phyloP scores from a whole-genome alignment of 2,797 vertebrate genomes.

The Myiothlypis chrysogaster region DNA sequence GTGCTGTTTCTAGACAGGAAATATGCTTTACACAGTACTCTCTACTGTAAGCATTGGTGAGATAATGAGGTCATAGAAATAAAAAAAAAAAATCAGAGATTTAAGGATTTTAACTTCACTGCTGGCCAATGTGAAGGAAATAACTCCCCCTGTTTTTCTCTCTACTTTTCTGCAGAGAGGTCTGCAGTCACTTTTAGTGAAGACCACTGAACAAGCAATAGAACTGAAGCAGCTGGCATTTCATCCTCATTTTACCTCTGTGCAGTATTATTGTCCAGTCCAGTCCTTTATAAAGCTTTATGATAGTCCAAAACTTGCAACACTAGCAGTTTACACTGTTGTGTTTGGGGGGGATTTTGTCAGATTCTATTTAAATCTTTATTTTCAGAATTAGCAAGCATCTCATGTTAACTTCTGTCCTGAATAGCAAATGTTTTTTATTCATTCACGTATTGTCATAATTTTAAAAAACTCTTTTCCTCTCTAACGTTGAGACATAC shows the following conservation, averaged over 20 bases:
- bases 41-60: not conserved
- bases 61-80: not conserved
- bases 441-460: not conserved
- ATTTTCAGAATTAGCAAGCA: not conserved
- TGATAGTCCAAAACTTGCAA: not conserved
- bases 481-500: not conserved
- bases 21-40: not conserved
- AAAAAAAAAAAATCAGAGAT: not conserved
- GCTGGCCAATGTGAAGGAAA: not conserved
- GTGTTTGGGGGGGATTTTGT: accelerated
- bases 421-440: not conserved
- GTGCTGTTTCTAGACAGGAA: conserved; percentile 29
- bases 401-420: not conserved
- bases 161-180: not conserved
- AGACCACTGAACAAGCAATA: not conserved
- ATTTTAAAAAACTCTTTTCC: not conserved
- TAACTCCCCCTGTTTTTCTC: not conserved
- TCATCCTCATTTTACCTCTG: not conserved
- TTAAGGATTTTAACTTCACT: not conserved
- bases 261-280: not conserved
- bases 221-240: not conserved
- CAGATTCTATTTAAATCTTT: not conserved
- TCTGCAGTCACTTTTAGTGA: not conserved
- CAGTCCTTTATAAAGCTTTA: not conserved
- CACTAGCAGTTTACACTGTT: not conserved